These are phyloP conservation scores for Etheostoma cragini DNA, from an alignment of 2,113 vertebrate genomes.

Conservation along the genomic window DNA sequence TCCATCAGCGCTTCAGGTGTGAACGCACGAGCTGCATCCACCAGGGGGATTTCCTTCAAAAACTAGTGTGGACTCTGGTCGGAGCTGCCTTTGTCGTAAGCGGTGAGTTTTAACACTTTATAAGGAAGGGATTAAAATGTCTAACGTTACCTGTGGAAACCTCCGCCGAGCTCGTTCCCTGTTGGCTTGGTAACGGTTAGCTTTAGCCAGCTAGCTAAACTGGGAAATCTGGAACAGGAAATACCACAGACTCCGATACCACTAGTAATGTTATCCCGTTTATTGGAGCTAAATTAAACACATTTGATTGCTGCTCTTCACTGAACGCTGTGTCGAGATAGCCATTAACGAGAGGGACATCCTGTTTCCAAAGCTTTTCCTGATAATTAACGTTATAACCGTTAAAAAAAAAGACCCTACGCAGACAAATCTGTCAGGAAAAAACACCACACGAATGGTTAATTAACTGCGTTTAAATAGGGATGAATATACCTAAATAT, in stretches of 20 bases:
- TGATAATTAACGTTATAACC: neutral
- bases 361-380: neutral
- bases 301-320: neutral
- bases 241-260: constrained; percentile 28
- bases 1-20: neutral
- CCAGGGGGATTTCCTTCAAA: neutral
- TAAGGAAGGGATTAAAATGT: neutral
- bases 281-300: neutral
- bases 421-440: neutral
- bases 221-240: constrained; percentile 67
- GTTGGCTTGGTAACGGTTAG: constrained; percentile 44
- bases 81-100: constrained; percentile 4
- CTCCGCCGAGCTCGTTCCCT: constrained; percentile 9
- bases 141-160: neutral
- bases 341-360: neutral
- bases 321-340: neutral
- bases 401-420: no score
- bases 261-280: no score
- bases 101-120: constrained; percentile 48
- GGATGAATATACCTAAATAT: rapidly evolving
- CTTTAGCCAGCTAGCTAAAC: constrained; percentile 56
- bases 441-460: neutral
- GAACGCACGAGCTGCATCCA: neutral
- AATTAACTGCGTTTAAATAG: neutral
- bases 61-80: neutral